Evolutionary conservation across 2,797 vertebrate genomes (phyloP).

Genomic region (Darevskia mixta): DNA sequence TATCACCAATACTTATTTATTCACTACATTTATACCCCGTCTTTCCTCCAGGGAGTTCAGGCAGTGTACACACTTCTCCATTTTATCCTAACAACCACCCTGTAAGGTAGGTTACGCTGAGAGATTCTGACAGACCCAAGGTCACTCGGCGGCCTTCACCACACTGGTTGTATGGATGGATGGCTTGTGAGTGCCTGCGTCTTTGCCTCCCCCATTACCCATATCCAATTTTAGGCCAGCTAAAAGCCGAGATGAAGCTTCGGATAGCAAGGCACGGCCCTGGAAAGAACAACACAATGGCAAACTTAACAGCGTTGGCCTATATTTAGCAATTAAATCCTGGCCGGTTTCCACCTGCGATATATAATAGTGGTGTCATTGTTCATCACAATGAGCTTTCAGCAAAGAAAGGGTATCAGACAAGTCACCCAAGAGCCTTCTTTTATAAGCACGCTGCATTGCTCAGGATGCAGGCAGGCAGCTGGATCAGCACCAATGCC

Average conservation of each 20-base stretch:
- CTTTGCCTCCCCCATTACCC: background rate
- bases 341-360: constrained; percentile 46
- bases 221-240: background rate
- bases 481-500: constrained; percentile 16
- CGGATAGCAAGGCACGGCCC: constrained; percentile 32
- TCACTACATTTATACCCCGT: background rate
- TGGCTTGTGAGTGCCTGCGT: background rate
- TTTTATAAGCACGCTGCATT: constrained; percentile 25
- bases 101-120: too few relatives aligned
- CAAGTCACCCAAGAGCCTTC: constrained; percentile 63
- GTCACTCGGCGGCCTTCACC: too few relatives aligned
- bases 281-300: constrained; percentile 53
- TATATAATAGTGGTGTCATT: constrained; percentile 45
- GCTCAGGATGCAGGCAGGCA: constrained; percentile 45
- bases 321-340: constrained; percentile 72
- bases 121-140: too few relatives aligned
- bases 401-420: constrained; percentile 43
- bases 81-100: too few relatives aligned
- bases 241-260: constrained; percentile 33
- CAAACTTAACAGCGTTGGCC: background rate
- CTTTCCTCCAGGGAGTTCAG: too few relatives aligned
- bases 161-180: too few relatives aligned
- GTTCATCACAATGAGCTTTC: constrained; percentile 57
- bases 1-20: too few relatives aligned
- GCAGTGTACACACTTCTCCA: too few relatives aligned